Conservation (phyloP, 1,140 invertebrate species). For the Phymorhynchus buccinoides region DNA sequence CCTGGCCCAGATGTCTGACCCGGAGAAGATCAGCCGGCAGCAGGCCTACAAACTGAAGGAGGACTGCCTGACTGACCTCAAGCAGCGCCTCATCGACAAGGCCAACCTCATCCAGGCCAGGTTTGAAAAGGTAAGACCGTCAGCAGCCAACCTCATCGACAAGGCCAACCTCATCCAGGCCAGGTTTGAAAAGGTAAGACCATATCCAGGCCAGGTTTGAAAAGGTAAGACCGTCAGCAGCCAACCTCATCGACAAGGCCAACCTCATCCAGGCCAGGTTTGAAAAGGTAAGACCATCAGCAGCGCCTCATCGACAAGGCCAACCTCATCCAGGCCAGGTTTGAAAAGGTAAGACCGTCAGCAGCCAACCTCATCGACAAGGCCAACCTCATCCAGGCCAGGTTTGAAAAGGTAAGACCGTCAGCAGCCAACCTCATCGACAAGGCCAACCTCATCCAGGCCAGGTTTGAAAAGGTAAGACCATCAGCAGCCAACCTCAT, state of each 20-base stretch:
- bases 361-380: conserved; percentile 73
- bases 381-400: conserved; percentile 73
- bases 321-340: too few species aligned
- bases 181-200: too few species aligned
- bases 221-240: conserved; percentile 42
- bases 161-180: neutral
- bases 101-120: conserved; percentile 74
- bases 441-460: conserved; percentile 74
- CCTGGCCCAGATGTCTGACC: conserved; percentile 71
- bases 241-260: conserved; percentile 74
- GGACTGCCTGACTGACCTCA: conserved; percentile 72
- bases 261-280: conserved; percentile 74
- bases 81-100: conserved; percentile 73
- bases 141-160: too few species aligned
- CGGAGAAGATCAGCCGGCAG: conserved; percentile 65
- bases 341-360: too few species aligned
- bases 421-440: too few species aligned
- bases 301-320: too few species aligned
- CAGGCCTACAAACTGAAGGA: conserved; percentile 70
- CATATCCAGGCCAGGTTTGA: too few species aligned
- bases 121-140: conserved; percentile 74
- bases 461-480: conserved; percentile 73
- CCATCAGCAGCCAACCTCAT: too few species aligned
- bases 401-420: conserved; percentile 74
- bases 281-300: conserved; percentile 72